Evolutionary conservation across 2,797 vertebrate genomes (phyloP), one percentile per base, ranked within the genome.

Genomic region (Serranus cabrilla): DNA sequence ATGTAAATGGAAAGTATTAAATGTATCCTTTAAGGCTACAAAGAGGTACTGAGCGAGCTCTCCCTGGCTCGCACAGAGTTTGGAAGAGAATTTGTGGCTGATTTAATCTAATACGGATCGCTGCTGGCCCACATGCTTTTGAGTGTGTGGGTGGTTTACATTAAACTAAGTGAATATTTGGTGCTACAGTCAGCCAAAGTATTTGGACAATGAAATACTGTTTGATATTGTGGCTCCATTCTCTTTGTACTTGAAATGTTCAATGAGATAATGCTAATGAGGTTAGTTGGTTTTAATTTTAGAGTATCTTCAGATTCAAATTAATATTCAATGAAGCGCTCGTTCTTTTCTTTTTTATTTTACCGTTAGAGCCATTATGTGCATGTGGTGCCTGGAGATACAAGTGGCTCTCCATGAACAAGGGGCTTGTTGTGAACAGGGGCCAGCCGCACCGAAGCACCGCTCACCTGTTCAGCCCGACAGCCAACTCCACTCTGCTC

Each of bases 1-100:
- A 90, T 81, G 82, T 83, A 88, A 92, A 92, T 85, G 81, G 81
- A 52, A 86, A 83, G 81, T 75, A 83, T 89, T 91, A 87, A 88
- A 85, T 67, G 67, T 68, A 86, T 81, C 72, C 62, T 81, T 80
- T 74, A 78, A 82, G 64, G 78, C 62, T 71, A 73, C 64, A 67
- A 64, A 76, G 77, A 69, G 65, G 74, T 60, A 76, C 78, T 60
- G 50, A 87, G 75, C 2, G 13, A 80, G 61, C 75, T 58, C 69
- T 87, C 67, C 65, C 49, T 42, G 71, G 79, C 71, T 73, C 60
- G 57, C 62, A 61, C 37, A 56, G 58, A 87, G 77, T 84, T 86
- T 68, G 71, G 74, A 88, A 68, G 43, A 71, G 40, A 73, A 80
- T 81, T 14, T 71, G 57, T 62, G 64, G 42, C 66, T 85, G 83